phyloP scores from a whole-genome alignment of 2,113 vertebrate genomes.

The Dicaeum eximium region DNA sequence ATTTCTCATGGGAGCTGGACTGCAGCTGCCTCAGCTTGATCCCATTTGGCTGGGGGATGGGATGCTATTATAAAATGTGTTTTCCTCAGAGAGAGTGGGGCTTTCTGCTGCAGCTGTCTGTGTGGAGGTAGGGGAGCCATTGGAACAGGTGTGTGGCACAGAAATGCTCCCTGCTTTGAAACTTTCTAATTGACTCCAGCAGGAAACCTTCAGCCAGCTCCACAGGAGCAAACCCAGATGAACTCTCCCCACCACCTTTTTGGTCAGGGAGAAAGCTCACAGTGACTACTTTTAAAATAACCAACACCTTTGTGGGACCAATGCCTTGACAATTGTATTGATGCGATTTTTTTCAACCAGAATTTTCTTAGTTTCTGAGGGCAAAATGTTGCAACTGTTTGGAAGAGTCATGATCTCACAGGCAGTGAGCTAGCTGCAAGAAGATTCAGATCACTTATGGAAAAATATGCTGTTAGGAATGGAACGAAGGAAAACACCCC shows the following conservation, averaged over 20 bases:
- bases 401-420: not conserved
- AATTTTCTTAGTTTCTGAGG: not conserved
- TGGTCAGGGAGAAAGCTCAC: not conserved
- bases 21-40: constrained; percentile 41
- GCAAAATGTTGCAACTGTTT: not conserved
- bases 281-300: not conserved
- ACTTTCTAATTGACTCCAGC: not conserved
- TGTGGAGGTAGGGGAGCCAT: not conserved
- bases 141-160: not conserved
- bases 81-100: not conserved
- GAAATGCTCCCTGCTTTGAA: not conserved
- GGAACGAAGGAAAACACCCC: not conserved
- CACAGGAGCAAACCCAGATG: not conserved
- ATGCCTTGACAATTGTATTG: not conserved
- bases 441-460: not conserved
- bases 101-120: not conserved
- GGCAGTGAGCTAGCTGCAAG: not conserved
- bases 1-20: not conserved
- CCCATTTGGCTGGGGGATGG: constrained; percentile 41
- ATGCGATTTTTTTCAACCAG: not conserved
- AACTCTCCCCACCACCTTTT: not conserved
- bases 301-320: not conserved
- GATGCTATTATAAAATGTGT: not conserved
- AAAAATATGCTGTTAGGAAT: not conserved
- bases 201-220: not conserved